Base-by-base conservation (phyloP, 2,888 invertebrate genomes). In the Ommatoiulus sabulosus region DNA sequence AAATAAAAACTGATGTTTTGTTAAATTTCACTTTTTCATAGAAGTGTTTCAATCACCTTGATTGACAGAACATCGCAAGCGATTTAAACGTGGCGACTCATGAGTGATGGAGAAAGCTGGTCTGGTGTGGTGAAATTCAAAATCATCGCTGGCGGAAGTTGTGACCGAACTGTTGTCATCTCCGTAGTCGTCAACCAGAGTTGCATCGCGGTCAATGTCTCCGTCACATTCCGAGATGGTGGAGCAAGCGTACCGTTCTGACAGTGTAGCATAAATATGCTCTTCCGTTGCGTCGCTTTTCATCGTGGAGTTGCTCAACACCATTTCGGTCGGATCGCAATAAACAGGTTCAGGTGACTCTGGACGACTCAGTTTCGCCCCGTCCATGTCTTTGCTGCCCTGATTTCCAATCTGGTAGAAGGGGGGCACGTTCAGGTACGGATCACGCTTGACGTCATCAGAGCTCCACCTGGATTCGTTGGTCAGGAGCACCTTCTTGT, bases 121-220 rank as follows among this genome's bases (percentile, higher is more conserved):
- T 35, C 88, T 44, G 15, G 86, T 87, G 46, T n/a, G 87, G 46
- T 93, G 95, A 91, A 94, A 95, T 90, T 95, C 95, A 91, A 95
- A 95, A 91, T 95, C 95, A 88, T 92, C 91, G 91, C 95, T 95
- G 44, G 95, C 95, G 90, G 94, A 94, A 0, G 95, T 95, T 1
- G 95, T 95, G 63, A 94, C 95, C 8, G 95, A 95, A 90, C 93
- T 94, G 89, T 89, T 90, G 84, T 90, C 90, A n/a, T 90, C 80
- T 5, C 90, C 89, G 15, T 89, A 89, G 86, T 89, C 90, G 46
- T 90, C 89, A 84, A 90, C 43, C 44, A 44, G 44, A 3, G 43
- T 12, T 10, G 12, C 44, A 10, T 86, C 44, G 12, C n/a, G 15
- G 44, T 20, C 44, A 3, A 44, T 80, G 15, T 84, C 52, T n/a